Evolutionary conservation across 1,140 invertebrate species (phyloP), one percentile per base, ranked within the genome.

Genomic region (Temnothorax nylanderi): DNA sequence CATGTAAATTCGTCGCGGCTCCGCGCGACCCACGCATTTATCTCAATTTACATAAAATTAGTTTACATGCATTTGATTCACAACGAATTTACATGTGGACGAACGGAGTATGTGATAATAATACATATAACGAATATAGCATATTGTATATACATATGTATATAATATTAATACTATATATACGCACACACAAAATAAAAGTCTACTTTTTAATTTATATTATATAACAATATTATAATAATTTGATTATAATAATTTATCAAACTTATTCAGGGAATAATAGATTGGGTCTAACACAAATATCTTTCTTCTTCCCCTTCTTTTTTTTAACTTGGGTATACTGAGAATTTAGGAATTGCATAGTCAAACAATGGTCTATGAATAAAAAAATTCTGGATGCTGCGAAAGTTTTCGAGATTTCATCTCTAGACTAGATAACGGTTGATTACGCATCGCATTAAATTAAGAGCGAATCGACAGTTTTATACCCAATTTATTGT

Each of bases 401-500:
- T 26, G 26, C 37, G 6, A 74, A 56, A 69, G 11, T 16, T 69
- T 32, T 67, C 6, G 49, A 49, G 41, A 49, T 49, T 49, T 69
- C 21, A 16, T 6, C 16, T 49, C 7, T 16, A 69, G 16, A 11
- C 1, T 54, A 26, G 1, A 34, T 51, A 10, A 34, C 32, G 34
- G 2, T 34, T 49, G 4, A 32, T 71, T 32, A n/a, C 13, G 18
- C 26, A 26, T 34, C n/a, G 16, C 56, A 37, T 74, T 74, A 16
- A 51, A 72, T 72, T 3, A 74, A 69, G 2, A 74, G 71, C 11
- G n/a, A 56, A 7, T 16, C 41, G 37, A 44, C n/a, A 60, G 56
- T 60, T 77, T 77, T 62, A 77, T 77, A 64, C 41, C 41, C 37
- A 32, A 65, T 64, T 65, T 78, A 77, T 77, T 77, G 16, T 65